Evolutionary conservation across 2,797 vertebrate species (phyloP).

Genomic region (Argyrosomus regius): DNA sequence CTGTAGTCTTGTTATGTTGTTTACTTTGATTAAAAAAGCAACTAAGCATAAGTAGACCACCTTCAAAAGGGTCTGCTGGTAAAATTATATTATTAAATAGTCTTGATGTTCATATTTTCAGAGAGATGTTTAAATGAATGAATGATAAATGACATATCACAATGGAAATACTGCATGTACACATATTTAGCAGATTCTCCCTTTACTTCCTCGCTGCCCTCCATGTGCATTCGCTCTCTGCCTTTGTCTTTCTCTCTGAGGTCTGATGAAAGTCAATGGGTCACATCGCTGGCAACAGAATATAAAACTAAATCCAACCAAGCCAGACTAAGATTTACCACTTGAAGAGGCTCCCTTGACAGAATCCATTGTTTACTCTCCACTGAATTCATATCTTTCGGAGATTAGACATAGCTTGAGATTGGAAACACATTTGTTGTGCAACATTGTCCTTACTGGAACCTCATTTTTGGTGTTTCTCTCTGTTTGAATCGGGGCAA

Average conservation of each 20-base stretch:
- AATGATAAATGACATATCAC: not conserved
- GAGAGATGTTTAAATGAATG: not conserved
- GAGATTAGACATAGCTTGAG: constrained; percentile 24
- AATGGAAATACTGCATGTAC: not conserved
- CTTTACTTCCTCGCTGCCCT: not conserved
- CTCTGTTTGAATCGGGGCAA: constrained; percentile 39
- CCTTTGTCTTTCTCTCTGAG: not conserved
- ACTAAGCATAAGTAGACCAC: not conserved
- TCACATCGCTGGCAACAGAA: not conserved
- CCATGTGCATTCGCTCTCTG: not conserved
- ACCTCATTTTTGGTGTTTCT: constrained; percentile 20
- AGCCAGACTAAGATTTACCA: constrained; percentile 34
- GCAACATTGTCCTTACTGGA: constrained; percentile 38
- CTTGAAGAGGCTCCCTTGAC: constrained; percentile 26
- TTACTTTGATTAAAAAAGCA: not conserved
- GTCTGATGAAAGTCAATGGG: constrained; percentile 16
- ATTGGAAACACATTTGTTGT: constrained; percentile 55
- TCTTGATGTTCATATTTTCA: constrained; percentile 3
- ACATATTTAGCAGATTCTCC: not conserved
- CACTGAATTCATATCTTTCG: constrained; percentile 49
- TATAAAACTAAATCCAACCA: constrained; percentile 17
- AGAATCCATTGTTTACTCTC: constrained; percentile 43
- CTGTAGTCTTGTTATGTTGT: not conserved
- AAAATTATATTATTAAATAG: not conserved
- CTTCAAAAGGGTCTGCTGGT: not conserved